These are phyloP conservation scores for Macrochelys suwanniensis DNA, from an alignment of 2,797 vertebrate species.

Conservation along the genomic window DNA sequence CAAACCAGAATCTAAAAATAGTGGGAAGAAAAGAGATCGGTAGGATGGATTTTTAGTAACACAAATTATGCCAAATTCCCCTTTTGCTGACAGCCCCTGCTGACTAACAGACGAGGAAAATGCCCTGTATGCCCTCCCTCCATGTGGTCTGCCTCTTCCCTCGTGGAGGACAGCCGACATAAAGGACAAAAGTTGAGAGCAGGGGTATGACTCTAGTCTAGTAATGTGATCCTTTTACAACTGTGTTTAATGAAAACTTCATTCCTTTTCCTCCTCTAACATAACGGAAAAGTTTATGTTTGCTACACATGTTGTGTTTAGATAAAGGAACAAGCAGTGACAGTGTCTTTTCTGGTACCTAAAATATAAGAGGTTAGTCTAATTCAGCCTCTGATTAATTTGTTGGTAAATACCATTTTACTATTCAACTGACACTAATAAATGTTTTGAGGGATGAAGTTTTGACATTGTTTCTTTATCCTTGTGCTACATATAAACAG, in stretches of 20 bases:
- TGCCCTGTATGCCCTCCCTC: neutral
- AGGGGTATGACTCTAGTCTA: constrained; percentile 19
- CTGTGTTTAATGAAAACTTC: constrained; percentile 65
- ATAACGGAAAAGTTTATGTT: constrained; percentile 60
- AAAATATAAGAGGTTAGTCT: constrained; percentile 23
- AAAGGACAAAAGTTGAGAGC: constrained; percentile 40
- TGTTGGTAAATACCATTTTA: constrained; percentile 37
- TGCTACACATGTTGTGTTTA: constrained; percentile 14
- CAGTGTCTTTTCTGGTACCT: constrained; percentile 9
- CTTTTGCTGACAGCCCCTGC: constrained; percentile 30
- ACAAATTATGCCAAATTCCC: neutral
- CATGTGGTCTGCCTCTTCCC: neutral
- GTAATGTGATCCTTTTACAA: constrained; percentile 43
- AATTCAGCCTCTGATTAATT: constrained; percentile 51
- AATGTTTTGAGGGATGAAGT: constrained; percentile 20
- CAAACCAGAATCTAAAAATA: constrained; percentile 56
- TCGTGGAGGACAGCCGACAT: constrained; percentile 10
- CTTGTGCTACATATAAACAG: constrained; percentile 2
- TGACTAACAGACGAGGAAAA: constrained; percentile 11
- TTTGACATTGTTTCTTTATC: constrained; percentile 38
- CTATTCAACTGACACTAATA: constrained; percentile 38
- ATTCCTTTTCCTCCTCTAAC: constrained; percentile 50
- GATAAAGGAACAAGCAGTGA: constrained; percentile 32
- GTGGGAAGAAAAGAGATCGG: neutral
- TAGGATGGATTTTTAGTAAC: constrained; percentile 37